Conservation (phyloP, 2,888 invertebrate species). For the Meloe dianella region DNA sequence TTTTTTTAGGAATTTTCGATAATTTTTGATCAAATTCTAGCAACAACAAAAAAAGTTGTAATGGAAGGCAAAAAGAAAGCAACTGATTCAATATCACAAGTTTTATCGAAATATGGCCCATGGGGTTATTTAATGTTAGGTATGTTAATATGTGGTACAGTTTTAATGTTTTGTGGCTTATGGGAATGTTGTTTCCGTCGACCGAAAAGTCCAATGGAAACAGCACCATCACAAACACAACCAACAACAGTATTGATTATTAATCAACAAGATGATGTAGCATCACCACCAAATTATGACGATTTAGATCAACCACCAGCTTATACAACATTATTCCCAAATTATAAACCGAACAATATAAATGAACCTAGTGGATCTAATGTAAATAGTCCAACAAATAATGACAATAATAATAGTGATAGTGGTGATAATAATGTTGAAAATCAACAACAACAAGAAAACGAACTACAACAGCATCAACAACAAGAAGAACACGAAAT, state of each 20-base stretch:
- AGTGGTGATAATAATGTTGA: conserved; percentile 13
- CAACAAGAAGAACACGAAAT: too few species aligned
- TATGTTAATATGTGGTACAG: conserved; percentile 72
- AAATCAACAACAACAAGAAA: background rate
- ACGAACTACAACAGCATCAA: background rate
- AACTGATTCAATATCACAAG: conserved; percentile 60
- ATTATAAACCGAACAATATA: conserved; percentile 30
- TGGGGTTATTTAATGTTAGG: conserved; percentile 77
- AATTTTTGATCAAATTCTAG: too few species aligned
- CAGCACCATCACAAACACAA: conserved; percentile 33
- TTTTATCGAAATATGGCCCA: conserved; percentile 73
- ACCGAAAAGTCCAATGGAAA: conserved; percentile 52
- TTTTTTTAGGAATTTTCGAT: too few species aligned
- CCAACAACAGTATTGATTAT: conserved; percentile 53
- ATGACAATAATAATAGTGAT: conserved; percentile 1
- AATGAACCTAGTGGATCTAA: background rate
- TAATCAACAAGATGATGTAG: conserved; percentile 35
- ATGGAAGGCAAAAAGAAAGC: conserved; percentile 37
- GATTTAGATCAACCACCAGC: conserved; percentile 68
- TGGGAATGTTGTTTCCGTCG: conserved; percentile 65
- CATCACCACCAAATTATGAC: conserved; percentile 69
- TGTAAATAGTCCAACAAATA: background rate
- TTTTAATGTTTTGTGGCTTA: conserved; percentile 72
- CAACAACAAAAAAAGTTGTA: conserved; percentile 30
- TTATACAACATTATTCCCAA: conserved; percentile 71